Conservation (phyloP, 2,797 vertebrate genomes). For the Malacoctenus gilli region DNA sequence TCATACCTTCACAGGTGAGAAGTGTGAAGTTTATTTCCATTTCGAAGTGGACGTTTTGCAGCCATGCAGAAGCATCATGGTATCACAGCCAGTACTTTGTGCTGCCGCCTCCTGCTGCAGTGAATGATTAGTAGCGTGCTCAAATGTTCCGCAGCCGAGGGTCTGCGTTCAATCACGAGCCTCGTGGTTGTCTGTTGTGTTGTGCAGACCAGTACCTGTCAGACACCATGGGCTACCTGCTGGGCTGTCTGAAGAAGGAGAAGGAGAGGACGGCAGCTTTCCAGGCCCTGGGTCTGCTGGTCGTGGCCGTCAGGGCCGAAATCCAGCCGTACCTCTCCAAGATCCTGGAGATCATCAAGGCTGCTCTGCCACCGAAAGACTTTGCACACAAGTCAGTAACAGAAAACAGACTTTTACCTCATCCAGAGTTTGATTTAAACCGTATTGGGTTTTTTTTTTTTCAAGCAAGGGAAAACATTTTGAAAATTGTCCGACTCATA, state of each 20-base stretch:
- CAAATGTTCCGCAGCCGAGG: neutral
- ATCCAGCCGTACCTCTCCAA: constrained; percentile 94
- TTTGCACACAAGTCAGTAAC: constrained; percentile 95
- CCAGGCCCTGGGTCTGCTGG: constrained; percentile 94
- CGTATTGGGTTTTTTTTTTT: no score
- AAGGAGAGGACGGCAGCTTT: constrained; percentile 96
- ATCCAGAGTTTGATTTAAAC: no score
- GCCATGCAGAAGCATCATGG: neutral
- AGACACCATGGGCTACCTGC: constrained; percentile 95
- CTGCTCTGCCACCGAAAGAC: constrained; percentile 95
- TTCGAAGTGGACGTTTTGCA: neutral
- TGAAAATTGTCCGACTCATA: no score
- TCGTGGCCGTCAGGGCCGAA: constrained; percentile 92
- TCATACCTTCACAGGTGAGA: constrained; percentile 91
- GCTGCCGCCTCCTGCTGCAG: no score
- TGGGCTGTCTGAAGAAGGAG: constrained; percentile 95
- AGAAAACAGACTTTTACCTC: no score
- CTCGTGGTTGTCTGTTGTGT: neutral
- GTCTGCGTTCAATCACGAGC: neutral
- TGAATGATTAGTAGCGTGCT: no score
- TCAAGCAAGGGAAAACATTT: no score
- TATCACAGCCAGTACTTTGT: neutral
- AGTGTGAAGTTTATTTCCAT: neutral
- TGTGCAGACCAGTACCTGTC: constrained; percentile 91
- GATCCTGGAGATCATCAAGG: constrained; percentile 97